Evolutionary conservation across 2,888 invertebrate species (phyloP).

Genomic region (Drosophila pseudotalamancana): DNA sequence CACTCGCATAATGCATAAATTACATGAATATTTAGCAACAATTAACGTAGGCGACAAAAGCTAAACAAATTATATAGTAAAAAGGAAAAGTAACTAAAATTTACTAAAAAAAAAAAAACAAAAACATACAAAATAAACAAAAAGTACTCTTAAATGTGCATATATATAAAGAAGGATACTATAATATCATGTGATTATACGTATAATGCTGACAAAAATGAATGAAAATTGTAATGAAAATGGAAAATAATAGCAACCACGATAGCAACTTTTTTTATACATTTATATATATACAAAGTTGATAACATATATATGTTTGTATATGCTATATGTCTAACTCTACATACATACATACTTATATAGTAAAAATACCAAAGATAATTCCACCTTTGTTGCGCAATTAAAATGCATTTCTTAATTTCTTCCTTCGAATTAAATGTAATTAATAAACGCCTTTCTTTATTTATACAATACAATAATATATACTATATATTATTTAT

Average conservation of each 20-base stretch:
- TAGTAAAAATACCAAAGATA: constrained; percentile 77
- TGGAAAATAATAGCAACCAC: constrained; percentile 32
- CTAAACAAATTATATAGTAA: constrained; percentile 42
- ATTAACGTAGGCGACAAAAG: constrained; percentile 60
- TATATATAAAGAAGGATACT: constrained; percentile 59
- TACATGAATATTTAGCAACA: constrained; percentile 58
- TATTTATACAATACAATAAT: constrained; percentile 63
- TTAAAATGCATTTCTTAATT: constrained; percentile 74
- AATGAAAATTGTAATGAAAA: constrained; percentile 18
- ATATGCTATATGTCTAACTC: constrained; percentile 28
- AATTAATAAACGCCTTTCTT: constrained; percentile 71
- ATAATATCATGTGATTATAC: constrained; percentile 69
- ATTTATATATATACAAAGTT: constrained; percentile 37
- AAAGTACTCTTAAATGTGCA: constrained; percentile 60
- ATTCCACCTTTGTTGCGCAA: constrained; percentile 80
- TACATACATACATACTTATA: constrained; percentile 55
- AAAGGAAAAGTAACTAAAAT: constrained; percentile 29
- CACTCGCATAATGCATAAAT: constrained; percentile 55
- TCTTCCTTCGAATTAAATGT: constrained; percentile 71
- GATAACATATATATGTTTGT: constrained; percentile 19
- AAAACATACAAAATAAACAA: constrained; percentile 11
- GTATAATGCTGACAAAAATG: constrained; percentile 44
- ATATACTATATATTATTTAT: constrained; percentile 41
- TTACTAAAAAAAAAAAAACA: constrained; percentile 5
- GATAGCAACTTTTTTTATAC: constrained; percentile 62